Conservation (phyloP, 2,888 invertebrate species). For the Tricholauxania praeusta region DNA sequence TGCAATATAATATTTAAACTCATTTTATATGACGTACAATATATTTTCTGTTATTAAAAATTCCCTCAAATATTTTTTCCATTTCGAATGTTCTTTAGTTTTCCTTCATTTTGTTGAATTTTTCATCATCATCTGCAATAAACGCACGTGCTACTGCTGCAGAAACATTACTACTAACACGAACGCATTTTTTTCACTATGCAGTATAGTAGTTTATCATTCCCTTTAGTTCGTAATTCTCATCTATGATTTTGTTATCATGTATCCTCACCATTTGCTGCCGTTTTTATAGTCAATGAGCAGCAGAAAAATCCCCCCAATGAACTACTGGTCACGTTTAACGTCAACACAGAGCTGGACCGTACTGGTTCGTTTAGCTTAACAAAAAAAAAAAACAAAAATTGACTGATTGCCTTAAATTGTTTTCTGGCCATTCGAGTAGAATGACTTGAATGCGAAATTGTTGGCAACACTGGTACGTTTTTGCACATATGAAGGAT, state of each 20-base stretch:
- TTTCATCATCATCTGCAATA: no score
- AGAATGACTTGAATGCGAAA: constrained; percentile 18
- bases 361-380: neutral
- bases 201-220: neutral
- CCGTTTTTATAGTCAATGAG: no score
- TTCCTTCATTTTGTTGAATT: no score
- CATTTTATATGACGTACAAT: no score
- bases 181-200: neutral
- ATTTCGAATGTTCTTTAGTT: no score
- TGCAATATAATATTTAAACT: no score
- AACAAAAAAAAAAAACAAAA: neutral
- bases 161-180: no score
- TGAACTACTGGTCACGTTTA: constrained; percentile 16
- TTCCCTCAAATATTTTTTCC: no score
- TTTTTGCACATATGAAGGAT: neutral
- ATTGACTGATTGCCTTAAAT: constrained; percentile 58
- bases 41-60: no score
- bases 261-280: no score
- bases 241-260: neutral
- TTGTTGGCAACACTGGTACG: constrained; percentile 3
- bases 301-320: neutral
- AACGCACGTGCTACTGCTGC: no score
- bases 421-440: constrained; percentile 51
- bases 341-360: constrained; percentile 14
- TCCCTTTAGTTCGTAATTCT: neutral